phyloP scores from a whole-genome alignment of 2,888 invertebrate genomes.

The Amblyteles armatorius region DNA sequence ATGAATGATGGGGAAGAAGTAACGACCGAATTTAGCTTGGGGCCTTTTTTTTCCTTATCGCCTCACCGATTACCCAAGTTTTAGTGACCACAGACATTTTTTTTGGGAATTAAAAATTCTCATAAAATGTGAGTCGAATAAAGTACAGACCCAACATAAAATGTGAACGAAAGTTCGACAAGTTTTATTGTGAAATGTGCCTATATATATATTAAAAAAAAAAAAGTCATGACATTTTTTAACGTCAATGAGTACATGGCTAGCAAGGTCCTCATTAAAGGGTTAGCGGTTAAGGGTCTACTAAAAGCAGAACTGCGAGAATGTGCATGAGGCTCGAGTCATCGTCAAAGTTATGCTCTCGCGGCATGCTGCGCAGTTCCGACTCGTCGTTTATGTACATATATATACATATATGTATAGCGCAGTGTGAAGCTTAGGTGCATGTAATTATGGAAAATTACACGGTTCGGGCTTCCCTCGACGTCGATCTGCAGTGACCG shows the following conservation, averaged over 20 bases:
- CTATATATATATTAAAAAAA: no score
- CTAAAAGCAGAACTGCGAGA: constrained; percentile 1
- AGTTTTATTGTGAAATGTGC: no score
- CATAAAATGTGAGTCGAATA: neutral
- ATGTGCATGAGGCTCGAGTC: constrained; percentile 23
- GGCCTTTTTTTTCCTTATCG: no score
- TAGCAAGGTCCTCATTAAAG: neutral
- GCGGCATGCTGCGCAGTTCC: constrained; percentile 50
- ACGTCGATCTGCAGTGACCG: constrained; percentile 19
- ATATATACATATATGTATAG: constrained; percentile 1
- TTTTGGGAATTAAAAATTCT: neutral
- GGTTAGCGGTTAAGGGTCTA: neutral
- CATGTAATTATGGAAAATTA: constrained; percentile 67
- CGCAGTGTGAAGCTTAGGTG: constrained; percentile 41
- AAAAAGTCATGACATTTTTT: no score
- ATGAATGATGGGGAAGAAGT: no score
- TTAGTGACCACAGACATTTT: no score
- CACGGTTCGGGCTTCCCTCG: constrained; percentile 61
- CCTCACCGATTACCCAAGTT: no score
- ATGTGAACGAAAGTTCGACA: no score
- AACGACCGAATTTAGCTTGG: no score
- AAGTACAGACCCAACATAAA: no score
- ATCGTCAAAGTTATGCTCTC: constrained; percentile 7
- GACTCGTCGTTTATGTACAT: constrained; percentile 13
- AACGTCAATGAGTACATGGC: neutral